Percentiles rank a stretch among this genome's conserved stretches.
Conservation (phyloP, 2,113 vertebrate species). For the Nyctereutes procyonoides region DNA sequence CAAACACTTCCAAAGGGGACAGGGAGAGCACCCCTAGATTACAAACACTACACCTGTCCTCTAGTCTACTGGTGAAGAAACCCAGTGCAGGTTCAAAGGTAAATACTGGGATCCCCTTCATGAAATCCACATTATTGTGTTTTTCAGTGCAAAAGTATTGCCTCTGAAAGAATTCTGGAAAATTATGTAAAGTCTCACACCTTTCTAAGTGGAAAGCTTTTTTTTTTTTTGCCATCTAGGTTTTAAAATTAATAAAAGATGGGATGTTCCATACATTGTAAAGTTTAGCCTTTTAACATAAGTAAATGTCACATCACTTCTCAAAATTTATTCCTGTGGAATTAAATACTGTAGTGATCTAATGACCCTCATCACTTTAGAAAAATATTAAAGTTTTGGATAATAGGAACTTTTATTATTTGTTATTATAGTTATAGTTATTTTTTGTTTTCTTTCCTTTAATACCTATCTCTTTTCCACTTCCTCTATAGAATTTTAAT, state of each 20-base stretch:
- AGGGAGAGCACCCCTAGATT: background rate
- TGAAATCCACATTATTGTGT: fast-evolving
- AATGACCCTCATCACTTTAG: background rate
- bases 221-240: background rate
- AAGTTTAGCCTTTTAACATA: background rate
- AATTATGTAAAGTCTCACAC: background rate
- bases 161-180: background rate
- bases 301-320: background rate
- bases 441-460: background rate
- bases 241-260: background rate
- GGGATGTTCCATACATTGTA: background rate
- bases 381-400: background rate
- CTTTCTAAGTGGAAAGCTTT: background rate
- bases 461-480: background rate
- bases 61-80: background rate
- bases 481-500: background rate
- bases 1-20: background rate
- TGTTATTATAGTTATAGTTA: too few species aligned
- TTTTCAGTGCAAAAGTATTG: background rate
- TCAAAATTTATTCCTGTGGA: background rate
- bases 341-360: background rate
- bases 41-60: background rate
- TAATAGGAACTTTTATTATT: background rate
- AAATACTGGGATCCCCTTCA: background rate
- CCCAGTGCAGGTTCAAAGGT: background rate